Evolutionary conservation across 2,113 vertebrate species (phyloP), one percentile per base, ranked within the genome.

Genomic region (Emydura subglobosa): DNA sequence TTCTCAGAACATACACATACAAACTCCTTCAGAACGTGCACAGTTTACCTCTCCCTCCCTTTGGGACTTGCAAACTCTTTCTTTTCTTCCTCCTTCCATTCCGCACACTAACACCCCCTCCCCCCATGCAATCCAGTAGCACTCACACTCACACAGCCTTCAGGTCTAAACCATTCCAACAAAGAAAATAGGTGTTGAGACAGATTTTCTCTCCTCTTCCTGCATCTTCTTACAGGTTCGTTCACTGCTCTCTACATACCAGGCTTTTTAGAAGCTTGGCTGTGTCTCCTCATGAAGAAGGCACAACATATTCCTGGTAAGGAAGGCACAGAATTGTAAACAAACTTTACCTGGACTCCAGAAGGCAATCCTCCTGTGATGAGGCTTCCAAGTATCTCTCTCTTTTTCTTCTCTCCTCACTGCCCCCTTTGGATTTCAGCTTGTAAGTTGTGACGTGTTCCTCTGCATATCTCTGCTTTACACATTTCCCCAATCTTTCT

Each of bases 331-430:
- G 82, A 94, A 96, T 54, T 83, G 51, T 81, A 90, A 84, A 88
- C 34, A 92, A 95, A 84, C 3, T 2, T 97, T 97, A 97, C 97
- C 97, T 98, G 96, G 90, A 87, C n/a, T 97, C 81, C 95, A 93
- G 93, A 95, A 85, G 88, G 34, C 84, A 94, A 91, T 95, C 68
- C 94, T 96, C 85, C 93, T 83, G 88, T 93, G 91, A 83, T 0
- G 44, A 94, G 81, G 85, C 81, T 97, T 96, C 91, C 88, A 93
- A 93, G 83, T 82, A 59, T 96, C 91, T 95, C 86, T 72, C 91
- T 94, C 72, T 78, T 87, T 68, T 94, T 79, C 74, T 92, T 92
- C 91, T 95, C 91, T 93, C 87, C 88, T 97, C 83, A 86, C 82
- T 74, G 95, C 47, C 83, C 91, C 1, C 25, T 93, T 87, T 91